A percentile compares a stretch with the other conserved stretches of the same genome.
phyloP scores from a whole-genome alignment of 1,140 invertebrate genomes.

The Leptonema lineaticorne region DNA sequence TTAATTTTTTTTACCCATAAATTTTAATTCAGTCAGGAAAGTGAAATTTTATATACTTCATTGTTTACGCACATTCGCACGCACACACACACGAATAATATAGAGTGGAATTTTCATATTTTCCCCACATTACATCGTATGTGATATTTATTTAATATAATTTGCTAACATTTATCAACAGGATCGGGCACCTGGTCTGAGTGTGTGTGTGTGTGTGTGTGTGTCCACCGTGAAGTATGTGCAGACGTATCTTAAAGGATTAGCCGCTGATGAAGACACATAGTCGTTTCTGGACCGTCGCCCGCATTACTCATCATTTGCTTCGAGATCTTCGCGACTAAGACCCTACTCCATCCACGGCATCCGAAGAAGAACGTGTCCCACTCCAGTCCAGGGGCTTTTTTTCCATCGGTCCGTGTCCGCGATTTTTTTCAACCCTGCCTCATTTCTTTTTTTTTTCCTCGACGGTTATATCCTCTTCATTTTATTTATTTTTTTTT shows the following conservation, averaged over 20 bases:
- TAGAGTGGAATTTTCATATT: no score
- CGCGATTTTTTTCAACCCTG: no score
- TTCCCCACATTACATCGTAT: no score
- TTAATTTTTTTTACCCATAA: no score
- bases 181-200: neutral
- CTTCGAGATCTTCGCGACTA: slow-evolving; percentile 8
- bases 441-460: neutral
- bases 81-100: no score
- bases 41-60: no score
- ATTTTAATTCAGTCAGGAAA: no score
- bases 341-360: no score
- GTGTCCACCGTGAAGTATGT: slow-evolving; percentile 18
- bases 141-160: no score
- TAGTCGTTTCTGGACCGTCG: neutral
- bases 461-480: no score
- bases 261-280: slow-evolving; percentile 28
- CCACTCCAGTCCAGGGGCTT: neutral
- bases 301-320: slow-evolving; percentile 30
- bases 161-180: neutral
- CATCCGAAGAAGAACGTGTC: neutral
- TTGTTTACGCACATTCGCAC: no score
- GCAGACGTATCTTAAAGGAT: slow-evolving; percentile 30
- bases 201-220: neutral
- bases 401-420: neutral
- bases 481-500: no score